Percentiles rank a stretch among this genome's conserved stretches.
These are phyloP conservation scores for Salvelinus namaycush DNA, from an alignment of 2,113 vertebrate species.

Conservation along the genomic window DNA sequence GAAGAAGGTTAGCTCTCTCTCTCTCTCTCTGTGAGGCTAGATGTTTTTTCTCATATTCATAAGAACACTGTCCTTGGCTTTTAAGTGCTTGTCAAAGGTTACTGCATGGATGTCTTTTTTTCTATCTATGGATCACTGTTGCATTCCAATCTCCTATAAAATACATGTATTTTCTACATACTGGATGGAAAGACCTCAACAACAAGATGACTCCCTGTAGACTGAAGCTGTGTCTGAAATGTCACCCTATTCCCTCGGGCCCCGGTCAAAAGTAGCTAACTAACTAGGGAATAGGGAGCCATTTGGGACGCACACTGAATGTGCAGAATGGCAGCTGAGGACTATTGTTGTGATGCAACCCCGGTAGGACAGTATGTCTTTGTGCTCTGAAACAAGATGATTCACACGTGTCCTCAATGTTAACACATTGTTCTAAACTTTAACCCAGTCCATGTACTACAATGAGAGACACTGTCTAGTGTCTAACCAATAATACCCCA, in stretches of 20 bases:
- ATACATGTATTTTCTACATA: not conserved
- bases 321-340: too few relatives aligned
- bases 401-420: conserved; percentile 9
- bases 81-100: conserved; percentile 24
- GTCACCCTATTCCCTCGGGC: too few relatives aligned
- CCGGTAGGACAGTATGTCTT: not conserved
- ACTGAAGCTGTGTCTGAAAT: too few relatives aligned
- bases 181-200: not conserved
- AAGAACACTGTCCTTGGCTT: conserved; percentile 49
- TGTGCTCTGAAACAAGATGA: conserved; percentile 28
- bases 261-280: too few relatives aligned
- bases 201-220: not conserved
- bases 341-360: not conserved
- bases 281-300: too few relatives aligned
- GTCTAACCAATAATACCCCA: not conserved
- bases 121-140: conserved; percentile 24
- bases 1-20: conserved; percentile 37
- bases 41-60: conserved; percentile 37
- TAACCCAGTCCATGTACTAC: not conserved
- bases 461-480: not conserved
- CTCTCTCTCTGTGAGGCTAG: conserved; percentile 12
- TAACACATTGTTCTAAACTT: not conserved
- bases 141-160: not conserved
- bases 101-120: conserved; percentile 22
- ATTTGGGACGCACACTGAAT: too few relatives aligned